Evolutionary conservation across 2,888 invertebrate species (phyloP).

Genomic region (Drosophila neonasuta): DNA sequence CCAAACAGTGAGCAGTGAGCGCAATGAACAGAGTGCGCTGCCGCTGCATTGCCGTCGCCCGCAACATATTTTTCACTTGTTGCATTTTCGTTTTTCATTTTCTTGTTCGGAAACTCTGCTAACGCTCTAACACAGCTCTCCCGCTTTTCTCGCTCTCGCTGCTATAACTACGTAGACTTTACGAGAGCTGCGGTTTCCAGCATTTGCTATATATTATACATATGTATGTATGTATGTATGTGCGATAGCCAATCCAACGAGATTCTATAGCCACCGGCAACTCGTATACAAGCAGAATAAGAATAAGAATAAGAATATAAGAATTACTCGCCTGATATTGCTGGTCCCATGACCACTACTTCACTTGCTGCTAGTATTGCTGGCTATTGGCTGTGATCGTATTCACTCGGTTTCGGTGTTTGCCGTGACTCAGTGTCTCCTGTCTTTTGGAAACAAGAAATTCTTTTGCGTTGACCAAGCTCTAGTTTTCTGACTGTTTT

Average conservation of each 20-base stretch:
- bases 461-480: slow-evolving; percentile 53
- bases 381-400: slow-evolving; percentile 30
- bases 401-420: slow-evolving; percentile 39
- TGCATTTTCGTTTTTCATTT: slow-evolving; percentile 80
- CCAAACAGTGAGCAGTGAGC: slow-evolving; percentile 5
- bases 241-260: slow-evolving; percentile 57
- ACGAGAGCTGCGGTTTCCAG: slow-evolving; percentile 32
- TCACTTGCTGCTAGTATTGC: slow-evolving; percentile 49
- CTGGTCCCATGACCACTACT: slow-evolving; percentile 45
- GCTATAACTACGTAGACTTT: slow-evolving; percentile 19
- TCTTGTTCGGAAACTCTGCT: slow-evolving; percentile 59
- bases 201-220: slow-evolving; percentile 14
- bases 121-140: slow-evolving; percentile 34
- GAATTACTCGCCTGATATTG: slow-evolving; percentile 55
- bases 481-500: slow-evolving; percentile 41
- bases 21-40: slow-evolving; percentile 15
- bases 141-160: slow-evolving; percentile 29
- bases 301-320: slow-evolving; percentile 18
- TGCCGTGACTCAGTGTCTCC: slow-evolving; percentile 56
- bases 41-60: slow-evolving; percentile 50
- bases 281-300: slow-evolving; percentile 49
- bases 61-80: slow-evolving; percentile 80
- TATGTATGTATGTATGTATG: slow-evolving; percentile 6
- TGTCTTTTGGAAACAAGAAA: slow-evolving; percentile 52
- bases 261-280: slow-evolving; percentile 78